phyloP scores from a whole-genome alignment of 2,797 vertebrate genomes.

The Arctocebus calabarensis region DNA sequence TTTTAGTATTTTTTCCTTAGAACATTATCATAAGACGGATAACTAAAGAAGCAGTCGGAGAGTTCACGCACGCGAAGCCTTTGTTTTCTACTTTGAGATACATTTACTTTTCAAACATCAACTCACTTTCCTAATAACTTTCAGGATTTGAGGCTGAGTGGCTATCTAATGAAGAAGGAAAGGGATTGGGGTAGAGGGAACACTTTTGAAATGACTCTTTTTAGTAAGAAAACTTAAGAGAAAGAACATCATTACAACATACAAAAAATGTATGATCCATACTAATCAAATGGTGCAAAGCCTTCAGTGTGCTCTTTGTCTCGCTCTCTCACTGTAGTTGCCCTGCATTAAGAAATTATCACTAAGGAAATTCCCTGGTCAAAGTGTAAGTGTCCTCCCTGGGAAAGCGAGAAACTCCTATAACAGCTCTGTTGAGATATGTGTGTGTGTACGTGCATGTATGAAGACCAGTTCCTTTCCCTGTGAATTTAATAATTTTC shows the following conservation, averaged over 20 bases:
- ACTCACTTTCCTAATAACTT: neutral
- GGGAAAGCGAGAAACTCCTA: neutral
- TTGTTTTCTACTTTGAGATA: constrained; percentile 48
- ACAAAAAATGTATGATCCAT: neutral
- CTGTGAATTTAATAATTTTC: neutral
- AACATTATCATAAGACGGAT: neutral
- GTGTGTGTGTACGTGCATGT: neutral
- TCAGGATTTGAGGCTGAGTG: constrained; percentile 12
- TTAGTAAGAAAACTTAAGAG: constrained; percentile 22
- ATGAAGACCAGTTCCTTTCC: neutral
- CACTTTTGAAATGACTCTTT: constrained; percentile 31
- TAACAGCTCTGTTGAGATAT: neutral
- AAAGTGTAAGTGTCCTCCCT: neutral
- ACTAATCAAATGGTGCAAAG: constrained; percentile 4
- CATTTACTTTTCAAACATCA: constrained; percentile 23
- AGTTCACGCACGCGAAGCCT: neutral
- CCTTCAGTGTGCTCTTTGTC: neutral
- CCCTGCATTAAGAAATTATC: neutral
- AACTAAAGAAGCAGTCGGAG: neutral
- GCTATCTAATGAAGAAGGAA: neutral
- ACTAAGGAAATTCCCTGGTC: constrained; percentile 29
- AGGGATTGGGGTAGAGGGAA: neutral
- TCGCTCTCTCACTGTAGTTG: neutral
- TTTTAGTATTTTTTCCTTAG: constrained; percentile 8
- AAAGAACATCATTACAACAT: constrained; percentile 29